Conservation (phyloP, 2,113 vertebrate genomes). For the Odocoileus virginianus region DNA sequence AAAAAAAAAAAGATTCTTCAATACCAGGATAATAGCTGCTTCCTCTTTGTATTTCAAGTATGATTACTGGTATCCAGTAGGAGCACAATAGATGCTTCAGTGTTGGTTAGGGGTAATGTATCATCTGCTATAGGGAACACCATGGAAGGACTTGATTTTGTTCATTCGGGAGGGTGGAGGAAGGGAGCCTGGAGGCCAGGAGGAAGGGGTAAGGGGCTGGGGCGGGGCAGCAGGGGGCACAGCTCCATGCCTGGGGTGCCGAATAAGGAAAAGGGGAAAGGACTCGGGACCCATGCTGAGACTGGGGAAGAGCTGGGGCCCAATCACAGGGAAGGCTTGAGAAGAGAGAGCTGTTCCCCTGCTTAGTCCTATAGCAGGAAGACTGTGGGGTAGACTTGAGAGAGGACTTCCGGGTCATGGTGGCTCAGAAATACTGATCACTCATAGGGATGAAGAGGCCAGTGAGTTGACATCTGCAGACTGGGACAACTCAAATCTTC, state of each 20-base stretch:
- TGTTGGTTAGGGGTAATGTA: not conserved
- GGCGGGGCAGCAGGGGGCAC: not conserved
- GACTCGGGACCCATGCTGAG: not conserved
- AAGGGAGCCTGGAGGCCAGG: not conserved
- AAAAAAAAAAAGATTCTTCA: not conserved
- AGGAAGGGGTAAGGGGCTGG: not conserved
- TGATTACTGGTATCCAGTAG: not conserved
- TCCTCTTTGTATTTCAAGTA: not conserved
- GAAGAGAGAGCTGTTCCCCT: not conserved
- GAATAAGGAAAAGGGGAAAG: not conserved
- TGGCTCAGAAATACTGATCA: not conserved
- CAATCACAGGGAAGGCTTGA: not conserved
- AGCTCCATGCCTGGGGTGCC: not conserved
- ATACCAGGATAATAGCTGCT: not conserved
- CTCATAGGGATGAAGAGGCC: no score
- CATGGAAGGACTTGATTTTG: not conserved
- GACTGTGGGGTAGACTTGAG: not conserved
- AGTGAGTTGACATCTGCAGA: not conserved
- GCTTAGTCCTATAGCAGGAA: not conserved
- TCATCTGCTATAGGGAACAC: not conserved
- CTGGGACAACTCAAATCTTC: not conserved
- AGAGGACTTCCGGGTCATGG: not conserved
- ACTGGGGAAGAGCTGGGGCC: not conserved
- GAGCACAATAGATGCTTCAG: not conserved
- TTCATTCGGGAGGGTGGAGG: not conserved